Evolutionary conservation across 2,113 vertebrate genomes (phyloP), one percentile per base, ranked within the genome.

Genomic region (Clarias magur): DNA sequence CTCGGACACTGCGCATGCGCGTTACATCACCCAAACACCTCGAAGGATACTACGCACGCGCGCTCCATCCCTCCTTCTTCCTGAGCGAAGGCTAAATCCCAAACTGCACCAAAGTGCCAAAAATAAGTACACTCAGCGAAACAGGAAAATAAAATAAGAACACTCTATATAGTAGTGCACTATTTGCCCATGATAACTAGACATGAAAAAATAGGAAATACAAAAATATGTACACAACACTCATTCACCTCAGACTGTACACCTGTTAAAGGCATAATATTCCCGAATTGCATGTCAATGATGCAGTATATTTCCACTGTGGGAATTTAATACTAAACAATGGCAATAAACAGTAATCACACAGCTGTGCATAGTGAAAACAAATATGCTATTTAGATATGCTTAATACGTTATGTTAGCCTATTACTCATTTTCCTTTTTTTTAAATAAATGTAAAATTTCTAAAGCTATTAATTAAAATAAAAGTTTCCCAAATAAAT

Each of bases 11-110:
- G 93, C 78, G 94, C 94, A 94, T 92, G 95, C 94, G 90, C 92
- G 60, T 8, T 68, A 92, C 91, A 90, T 94, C 95, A 93, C 1
- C 95, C 91, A 89, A 94, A 94, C 95, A 91, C 95, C 93, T 94
- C 95, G 94, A 94, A 95, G 94, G 93, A 93, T 94, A 94, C 30
- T 62, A 1, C 79, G 79, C 79, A 62, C 62, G 79, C 79, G 79
- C 27, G 12, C 21, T 30, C 56, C 63, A 54, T 19, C 23, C 15
- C 27, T 27, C n/a, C 1, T 65, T 16, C 15, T 53, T 63, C 11
- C 60, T 53, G 38, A 67, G 53, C 23, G 34, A n/a, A 65, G 30
- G 21, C 13, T 19, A 23, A 83, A 60, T 80, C 78, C 54, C 16
- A 34, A 79, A 79, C 75, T 42, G 70, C 17, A 42, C 70, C 16